Evolutionary conservation across 2,797 vertebrate genomes (phyloP), one percentile per base, ranked within the genome.

Genomic region (Parotocinclus haroldoi): DNA sequence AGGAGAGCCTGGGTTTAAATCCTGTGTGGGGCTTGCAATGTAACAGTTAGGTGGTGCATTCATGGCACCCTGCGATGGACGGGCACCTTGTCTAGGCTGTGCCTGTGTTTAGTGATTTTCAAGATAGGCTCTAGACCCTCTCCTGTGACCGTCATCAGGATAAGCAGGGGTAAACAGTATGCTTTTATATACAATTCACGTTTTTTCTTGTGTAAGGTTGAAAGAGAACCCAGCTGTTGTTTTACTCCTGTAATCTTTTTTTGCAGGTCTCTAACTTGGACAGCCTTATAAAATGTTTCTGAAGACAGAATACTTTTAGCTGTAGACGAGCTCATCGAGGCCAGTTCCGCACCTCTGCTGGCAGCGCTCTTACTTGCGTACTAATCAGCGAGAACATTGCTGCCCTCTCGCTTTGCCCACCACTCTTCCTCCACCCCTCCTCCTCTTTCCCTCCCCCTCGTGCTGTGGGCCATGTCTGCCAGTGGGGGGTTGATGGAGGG

Each of bases 381-480:
- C 69, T 56, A 68, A 66, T 67, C 63, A 40, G 65, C 40, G 69
- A 72, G 76, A 76, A 72, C 68, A 60, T 58, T 68, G 71, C 73
- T 46, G 60, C 61, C 72, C 53, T 73, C 66, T 73, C 50, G 59
- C 44, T 64, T 72, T 71, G 77, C 75, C 75, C 65, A 73, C 57
- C 61, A 45, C 50, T 67, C 71, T 79, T 79, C 81, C 81, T 77
- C 79, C 78, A 78, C 81, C 81, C 77, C 78, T 80, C 67, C 75
- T 82, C 27, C 88, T 88, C 84, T 86, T 85, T 81, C 66, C 76
- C 68, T 75, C 75, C 73, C 66, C 76, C 75, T 75, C 69, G 44
- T 64, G 73, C 71, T 71, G 73, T 67, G 81, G 83, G 91, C 81
- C 87, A 93, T 93, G 91, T 92, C 92, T 78, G 89, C 85, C 76